Conservation (phyloP, 2,113 vertebrate genomes). For the Sylvietta virens region DNA sequence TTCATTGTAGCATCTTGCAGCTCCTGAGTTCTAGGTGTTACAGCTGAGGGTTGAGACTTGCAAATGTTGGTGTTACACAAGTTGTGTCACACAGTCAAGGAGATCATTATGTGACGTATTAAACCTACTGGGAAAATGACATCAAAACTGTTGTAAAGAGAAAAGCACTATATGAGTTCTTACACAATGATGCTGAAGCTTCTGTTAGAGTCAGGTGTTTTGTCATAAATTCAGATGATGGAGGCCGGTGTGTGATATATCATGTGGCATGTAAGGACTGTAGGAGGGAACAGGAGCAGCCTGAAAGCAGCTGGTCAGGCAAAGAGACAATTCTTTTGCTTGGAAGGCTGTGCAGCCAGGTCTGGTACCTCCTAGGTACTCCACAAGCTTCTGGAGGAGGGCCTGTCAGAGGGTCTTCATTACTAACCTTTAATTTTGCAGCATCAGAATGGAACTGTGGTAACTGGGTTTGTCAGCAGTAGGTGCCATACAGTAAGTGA, state of each 20-base stretch:
- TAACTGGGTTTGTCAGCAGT: not conserved
- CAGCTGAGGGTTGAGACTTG: not conserved
- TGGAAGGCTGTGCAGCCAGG: not conserved
- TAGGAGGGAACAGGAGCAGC: not conserved
- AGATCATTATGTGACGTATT: not conserved
- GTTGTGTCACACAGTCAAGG: not conserved
- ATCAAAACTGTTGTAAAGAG: not conserved
- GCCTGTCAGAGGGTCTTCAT: rapidly evolving
- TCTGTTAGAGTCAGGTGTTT: not conserved
- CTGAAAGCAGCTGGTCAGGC: not conserved
- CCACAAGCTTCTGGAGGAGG: not conserved
- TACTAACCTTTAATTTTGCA: not conserved
- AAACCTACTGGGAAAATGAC: not conserved
- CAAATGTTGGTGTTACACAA: rapidly evolving
- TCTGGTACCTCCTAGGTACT: not conserved
- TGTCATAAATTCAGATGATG: not conserved
- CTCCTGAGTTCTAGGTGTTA: not conserved
- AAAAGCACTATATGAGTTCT: not conserved
- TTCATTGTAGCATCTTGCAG: not conserved
- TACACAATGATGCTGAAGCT: not conserved
- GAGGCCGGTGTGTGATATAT: not conserved
- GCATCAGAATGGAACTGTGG: not conserved
- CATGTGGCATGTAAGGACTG: not conserved
- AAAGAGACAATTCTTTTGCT: not conserved
- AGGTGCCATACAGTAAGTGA: not conserved